These are phyloP conservation scores for Pseudomyrmex cubaensis DNA, from an alignment of 1,140 invertebrate genomes.

Conservation along the genomic window DNA sequence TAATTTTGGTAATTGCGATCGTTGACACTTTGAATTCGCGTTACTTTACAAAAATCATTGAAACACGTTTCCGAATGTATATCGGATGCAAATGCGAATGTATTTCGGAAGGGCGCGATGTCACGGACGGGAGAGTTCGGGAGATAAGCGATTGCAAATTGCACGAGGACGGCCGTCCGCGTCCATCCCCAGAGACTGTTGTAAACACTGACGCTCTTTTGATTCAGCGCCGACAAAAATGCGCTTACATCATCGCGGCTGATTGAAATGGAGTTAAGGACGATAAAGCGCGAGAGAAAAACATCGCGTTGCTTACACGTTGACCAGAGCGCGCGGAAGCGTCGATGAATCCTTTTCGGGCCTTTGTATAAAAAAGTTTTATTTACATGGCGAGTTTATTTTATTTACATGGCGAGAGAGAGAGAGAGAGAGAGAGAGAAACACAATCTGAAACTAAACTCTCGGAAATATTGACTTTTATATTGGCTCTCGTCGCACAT, in stretches of 20 bases:
- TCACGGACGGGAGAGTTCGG: neutral
- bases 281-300: constrained; percentile 4
- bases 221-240: constrained; percentile 42
- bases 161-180: neutral
- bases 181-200: neutral
- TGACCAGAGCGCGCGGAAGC: neutral
- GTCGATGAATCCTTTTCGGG: neutral
- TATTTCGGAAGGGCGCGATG: neutral
- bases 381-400: too few relatives aligned
- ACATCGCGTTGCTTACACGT: neutral
- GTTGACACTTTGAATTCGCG: neutral
- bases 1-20: neutral
- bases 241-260: constrained; percentile 50
- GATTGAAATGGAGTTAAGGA: constrained; percentile 23
- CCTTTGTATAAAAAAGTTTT: too few relatives aligned
- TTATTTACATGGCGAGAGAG: too few relatives aligned
- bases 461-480: constrained; percentile 37
- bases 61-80: neutral
- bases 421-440: too few relatives aligned
- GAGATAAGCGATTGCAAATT: constrained; percentile 1
- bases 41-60: neutral
- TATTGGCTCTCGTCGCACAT: constrained; percentile 23
- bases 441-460: neutral
- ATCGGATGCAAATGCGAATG: too few relatives aligned
- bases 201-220: constrained; percentile 2